phyloP scores from a whole-genome alignment of 2,888 invertebrate genomes.

The Azorinus chamasolen region DNA sequence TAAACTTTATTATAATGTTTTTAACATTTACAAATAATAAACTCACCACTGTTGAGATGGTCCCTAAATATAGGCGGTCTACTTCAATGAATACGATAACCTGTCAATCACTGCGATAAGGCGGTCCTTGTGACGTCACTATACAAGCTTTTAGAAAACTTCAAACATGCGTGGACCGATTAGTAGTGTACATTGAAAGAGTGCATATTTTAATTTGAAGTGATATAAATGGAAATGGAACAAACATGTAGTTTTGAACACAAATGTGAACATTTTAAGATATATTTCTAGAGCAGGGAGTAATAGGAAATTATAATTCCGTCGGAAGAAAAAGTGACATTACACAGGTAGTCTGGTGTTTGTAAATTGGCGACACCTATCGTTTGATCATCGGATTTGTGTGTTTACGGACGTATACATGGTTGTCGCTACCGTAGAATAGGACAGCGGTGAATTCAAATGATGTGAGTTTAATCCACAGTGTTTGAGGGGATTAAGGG shows the following conservation, averaged over 20 bases:
- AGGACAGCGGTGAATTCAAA: conserved; percentile 2
- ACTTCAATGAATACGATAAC: conserved; percentile 36
- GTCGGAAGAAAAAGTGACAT: neutral
- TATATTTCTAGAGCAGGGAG: neutral
- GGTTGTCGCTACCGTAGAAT: conserved; percentile 42
- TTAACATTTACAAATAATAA: too few species aligned
- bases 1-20: too few species aligned
- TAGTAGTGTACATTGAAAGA: conserved; percentile 6
- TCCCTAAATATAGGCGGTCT: conserved; percentile 37
- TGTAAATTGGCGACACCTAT: conserved; percentile 13
- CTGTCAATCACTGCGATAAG: conserved; percentile 66
- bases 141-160: conserved; percentile 57
- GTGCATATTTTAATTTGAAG: conserved; percentile 11
- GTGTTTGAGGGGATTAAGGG: conserved; percentile 34
- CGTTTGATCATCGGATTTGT: conserved; percentile 55
- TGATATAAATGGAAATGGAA: conserved; percentile 2
- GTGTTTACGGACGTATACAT: conserved; percentile 58
- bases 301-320: neutral
- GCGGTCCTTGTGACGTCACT: conserved; percentile 68
- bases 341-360: conserved; percentile 48
- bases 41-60: conserved; percentile 37
- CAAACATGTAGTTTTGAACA: too few species aligned
- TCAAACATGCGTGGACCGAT: conserved; percentile 51
- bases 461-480: neutral
- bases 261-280: too few species aligned